phyloP scores from a whole-genome alignment of 64 coral and sea anemone species.

The Montipora sp. region DNA sequence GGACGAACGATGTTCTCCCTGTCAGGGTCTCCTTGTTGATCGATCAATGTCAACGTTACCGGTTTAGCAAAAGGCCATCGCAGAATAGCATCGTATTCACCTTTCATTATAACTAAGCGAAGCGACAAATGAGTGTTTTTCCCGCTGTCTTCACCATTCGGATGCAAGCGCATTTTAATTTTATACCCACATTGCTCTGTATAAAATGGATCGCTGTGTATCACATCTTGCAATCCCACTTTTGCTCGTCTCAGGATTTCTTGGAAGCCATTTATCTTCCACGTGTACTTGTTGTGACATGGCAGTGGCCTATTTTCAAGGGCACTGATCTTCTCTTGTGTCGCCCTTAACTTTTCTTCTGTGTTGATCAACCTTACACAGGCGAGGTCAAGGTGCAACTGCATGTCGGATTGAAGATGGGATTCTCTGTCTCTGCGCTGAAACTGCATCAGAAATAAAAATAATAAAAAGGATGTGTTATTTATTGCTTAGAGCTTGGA shows the following conservation, averaged over 20 bases:
- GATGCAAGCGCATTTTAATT: background rate
- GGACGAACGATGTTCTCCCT: background rate
- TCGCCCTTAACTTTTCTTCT: background rate
- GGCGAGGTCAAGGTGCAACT: background rate
- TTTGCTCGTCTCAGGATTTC: background rate
- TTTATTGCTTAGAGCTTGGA: too few species aligned
- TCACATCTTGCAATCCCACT: background rate
- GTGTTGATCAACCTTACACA: background rate
- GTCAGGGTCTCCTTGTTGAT: background rate
- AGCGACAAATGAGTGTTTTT: background rate
- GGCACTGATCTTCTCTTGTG: background rate
- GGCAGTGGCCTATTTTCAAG: background rate
- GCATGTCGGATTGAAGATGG: background rate
- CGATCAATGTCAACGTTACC: constrained; percentile 5
- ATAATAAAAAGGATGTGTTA: too few species aligned
- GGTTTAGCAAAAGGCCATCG: background rate
- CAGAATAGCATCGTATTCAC: constrained; percentile 6
- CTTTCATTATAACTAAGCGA: background rate
- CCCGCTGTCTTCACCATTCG: fast-evolving
- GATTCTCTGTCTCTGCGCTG: background rate
- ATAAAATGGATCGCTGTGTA: background rate
- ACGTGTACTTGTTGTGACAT: background rate
- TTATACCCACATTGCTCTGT: background rate
- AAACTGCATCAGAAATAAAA: background rate
- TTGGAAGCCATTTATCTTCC: background rate